Base-by-base conservation (phyloP, 2,888 invertebrate species). In the Sphaerophoria taeniata region DNA sequence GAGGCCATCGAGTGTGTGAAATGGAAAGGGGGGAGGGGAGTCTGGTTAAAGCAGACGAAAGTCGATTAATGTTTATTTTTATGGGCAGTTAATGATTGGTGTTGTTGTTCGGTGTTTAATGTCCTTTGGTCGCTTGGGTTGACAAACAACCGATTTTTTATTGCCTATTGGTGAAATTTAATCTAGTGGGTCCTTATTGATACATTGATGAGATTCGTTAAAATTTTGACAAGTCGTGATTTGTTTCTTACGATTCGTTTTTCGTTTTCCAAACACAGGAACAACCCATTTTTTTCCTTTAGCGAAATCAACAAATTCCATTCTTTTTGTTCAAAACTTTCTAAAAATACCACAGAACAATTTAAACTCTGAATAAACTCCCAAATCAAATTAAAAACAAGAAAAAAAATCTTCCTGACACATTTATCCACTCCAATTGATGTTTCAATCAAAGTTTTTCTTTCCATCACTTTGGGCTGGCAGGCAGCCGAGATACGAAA, bases 1-100 rank as follows among this genome's bases (percentile, higher is more conserved):
- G 1, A 39, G 0, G n/a, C 24, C 24, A 24, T 24, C 24, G 24
- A 24, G 24, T 14, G 16, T 5, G 24, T 0, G 2, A 11, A n/a
- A 14, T 0, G 16, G 6, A 36, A 2, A 14, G 12, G 6, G 0
- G 34, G 11, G 47, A 16, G 6, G 3, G 11, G 12, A 0, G 31
- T 24, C 2, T 1, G 24, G 24, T 24, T 2, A 2, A 24, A 24
- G 24, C 5, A 43, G 16, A n/a, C 16, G 16, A 39, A 24, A 31
- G 53, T 67, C 31, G 67, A 67, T 67, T 43, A 67, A 53, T 53
- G 39, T 36, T 43, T 67, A 51, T 53, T 53, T 53, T 67, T 67
- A 67, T 67, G 39, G 39, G 4, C n/a, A n/a, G n/a, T 31, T 53
- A 53, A 51, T 53, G 53, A 53, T 53, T 53, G 31, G 5, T n/a